These are phyloP conservation scores for Smutsia gigantea DNA, from an alignment of 2,797 vertebrate genomes.

Conservation along the genomic window DNA sequence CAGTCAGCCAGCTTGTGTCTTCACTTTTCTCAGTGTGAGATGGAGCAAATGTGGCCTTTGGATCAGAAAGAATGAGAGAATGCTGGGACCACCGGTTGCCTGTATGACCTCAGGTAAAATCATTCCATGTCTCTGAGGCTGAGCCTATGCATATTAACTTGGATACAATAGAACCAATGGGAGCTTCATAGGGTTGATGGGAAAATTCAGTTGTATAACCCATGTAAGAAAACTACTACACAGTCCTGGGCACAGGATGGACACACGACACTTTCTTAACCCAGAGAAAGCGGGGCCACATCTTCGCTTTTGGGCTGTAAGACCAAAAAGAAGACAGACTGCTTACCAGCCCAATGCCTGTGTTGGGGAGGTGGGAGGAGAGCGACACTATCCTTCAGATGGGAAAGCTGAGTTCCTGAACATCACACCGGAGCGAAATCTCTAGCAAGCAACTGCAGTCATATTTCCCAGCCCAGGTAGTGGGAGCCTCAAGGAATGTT, in stretches of 20 bases:
- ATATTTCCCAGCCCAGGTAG: neutral
- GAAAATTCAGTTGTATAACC: neutral
- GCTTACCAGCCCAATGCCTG: neutral
- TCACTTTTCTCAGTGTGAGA: neutral
- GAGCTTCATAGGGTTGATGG: neutral
- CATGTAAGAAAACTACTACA: neutral
- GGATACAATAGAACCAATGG: neutral
- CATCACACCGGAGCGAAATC: constrained; percentile 48
- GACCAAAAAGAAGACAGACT: neutral
- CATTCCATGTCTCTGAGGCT: neutral
- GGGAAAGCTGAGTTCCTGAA: constrained; percentile 48
- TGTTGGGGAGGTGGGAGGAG: no score
- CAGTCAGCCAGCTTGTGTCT: neutral
- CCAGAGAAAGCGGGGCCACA: neutral
- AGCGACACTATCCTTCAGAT: neutral
- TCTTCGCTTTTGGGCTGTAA: neutral
- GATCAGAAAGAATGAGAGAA: neutral
- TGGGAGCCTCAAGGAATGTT: constrained; percentile 15
- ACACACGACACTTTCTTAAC: neutral
- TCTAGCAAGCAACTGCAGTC: neutral
- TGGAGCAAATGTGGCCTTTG: neutral
- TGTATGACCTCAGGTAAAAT: neutral
- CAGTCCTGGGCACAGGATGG: accelerated
- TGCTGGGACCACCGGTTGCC: neutral
- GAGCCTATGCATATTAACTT: neutral